Evolutionary conservation across 2,113 vertebrate genomes (phyloP).

Genomic region (Pollachius pollachius): DNA sequence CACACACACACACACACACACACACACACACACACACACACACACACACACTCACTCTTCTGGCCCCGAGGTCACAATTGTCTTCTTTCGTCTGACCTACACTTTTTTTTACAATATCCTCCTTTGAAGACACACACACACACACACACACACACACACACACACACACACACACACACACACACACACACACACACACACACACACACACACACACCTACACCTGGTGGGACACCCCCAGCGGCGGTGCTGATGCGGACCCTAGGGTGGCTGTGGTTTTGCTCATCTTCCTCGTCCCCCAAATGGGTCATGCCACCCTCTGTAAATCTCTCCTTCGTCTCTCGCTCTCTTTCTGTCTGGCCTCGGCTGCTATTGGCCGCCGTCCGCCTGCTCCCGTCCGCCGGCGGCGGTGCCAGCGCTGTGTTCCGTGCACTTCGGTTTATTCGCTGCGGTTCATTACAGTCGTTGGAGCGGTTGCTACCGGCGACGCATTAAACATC

Average conservation of each 20-base stretch:
- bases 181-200: constrained; percentile 18
- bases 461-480: too few species aligned
- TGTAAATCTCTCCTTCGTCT: not conserved
- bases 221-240: too few species aligned
- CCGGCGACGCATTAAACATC: too few species aligned
- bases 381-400: too few species aligned
- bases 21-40: too few species aligned
- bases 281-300: constrained; percentile 35
- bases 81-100: too few species aligned
- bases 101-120: too few species aligned
- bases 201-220: constrained; percentile 16
- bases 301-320: constrained; percentile 36
- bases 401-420: too few species aligned
- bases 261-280: not conserved
- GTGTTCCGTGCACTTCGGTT: too few species aligned
- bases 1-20: too few species aligned
- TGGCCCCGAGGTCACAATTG: not conserved
- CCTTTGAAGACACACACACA: not conserved
- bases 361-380: not conserved
- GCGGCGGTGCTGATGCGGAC: constrained; percentile 10
- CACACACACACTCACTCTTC: not conserved
- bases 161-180: constrained; percentile 15
- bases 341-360: constrained; percentile 22
- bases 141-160: constrained; percentile 18
- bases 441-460: too few species aligned